Evolutionary conservation across 2,113 vertebrate species (phyloP), one percentile per base, ranked within the genome.

Genomic region (Calidris pygmaea): DNA sequence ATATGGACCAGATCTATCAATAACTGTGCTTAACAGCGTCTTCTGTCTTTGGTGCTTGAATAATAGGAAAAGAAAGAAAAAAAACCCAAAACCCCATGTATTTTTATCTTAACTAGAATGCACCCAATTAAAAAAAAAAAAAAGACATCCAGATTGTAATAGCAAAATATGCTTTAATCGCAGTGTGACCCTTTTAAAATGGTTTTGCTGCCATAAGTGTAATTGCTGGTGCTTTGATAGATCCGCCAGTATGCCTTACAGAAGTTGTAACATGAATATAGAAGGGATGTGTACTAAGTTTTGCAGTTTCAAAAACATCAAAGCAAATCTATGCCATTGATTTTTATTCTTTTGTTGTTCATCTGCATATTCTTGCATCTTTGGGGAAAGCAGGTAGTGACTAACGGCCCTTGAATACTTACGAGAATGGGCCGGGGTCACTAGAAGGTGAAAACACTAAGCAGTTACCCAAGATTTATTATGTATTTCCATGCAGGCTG

Each of bases 181-280:
- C 81, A 84, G 35, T 26, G 45, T 74, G 53, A 78, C 77, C 73
- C 70, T 93, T 94, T 80, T 68, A 45, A 87, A 48, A 90, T 78
- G 65, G 48, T 84, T 90, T 91, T 91, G 73, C 65, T 95, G 66
- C 85, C 70, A 4, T n/a, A 84, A 78, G 56, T 83, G 56, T 93
- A 89, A 75, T 87, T 90, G 89, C 77, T 76, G 93, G 43, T 89
- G 81, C 89, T 96, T 95, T 95, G 89, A 89, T 96, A 82, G 45
- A 87, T 94, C 58, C 37, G 71, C 45, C 66, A n/a, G 70, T 8
- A 47, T 56, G 84, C 29, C 47, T 82, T 87, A 39, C 37, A 32
- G 16, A 88, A 77, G 76, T 88, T 89, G 56, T 30, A 67, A 12
- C 34, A 4, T 47, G 65, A 90, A 70, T 80, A 17, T 52, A 86